Percentiles rank a stretch among this genome's conserved stretches.
Conservation (phyloP, 2,113 vertebrate species). For the Paradoxurus hermaphroditus region DNA sequence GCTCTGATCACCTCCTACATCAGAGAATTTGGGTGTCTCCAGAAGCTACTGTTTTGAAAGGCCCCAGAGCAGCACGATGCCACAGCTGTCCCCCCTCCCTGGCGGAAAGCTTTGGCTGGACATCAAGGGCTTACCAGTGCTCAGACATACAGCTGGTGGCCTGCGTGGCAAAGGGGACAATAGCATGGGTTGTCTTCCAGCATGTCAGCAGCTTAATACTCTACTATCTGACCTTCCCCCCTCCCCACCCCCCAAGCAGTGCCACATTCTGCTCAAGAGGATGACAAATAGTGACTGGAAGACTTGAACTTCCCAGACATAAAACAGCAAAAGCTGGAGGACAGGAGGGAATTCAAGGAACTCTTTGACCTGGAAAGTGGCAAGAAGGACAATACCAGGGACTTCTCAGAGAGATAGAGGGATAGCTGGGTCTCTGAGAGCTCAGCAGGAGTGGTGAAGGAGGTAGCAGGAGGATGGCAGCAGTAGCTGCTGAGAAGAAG, state of each 20-base stretch:
- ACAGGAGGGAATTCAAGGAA: background rate
- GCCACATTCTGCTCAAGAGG: conserved; percentile 88
- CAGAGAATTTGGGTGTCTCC: conserved; percentile 83
- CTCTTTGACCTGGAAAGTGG: background rate
- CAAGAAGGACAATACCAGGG: background rate
- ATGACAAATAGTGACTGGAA: background rate
- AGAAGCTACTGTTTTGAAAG: conserved; percentile 88
- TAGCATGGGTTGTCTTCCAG: conserved; percentile 86
- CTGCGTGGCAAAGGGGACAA: conserved; percentile 89
- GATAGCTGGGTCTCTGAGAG: background rate
- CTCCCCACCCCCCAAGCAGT: conserved; percentile 82
- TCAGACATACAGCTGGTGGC: conserved; percentile 85
- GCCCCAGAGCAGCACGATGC: conserved; percentile 84
- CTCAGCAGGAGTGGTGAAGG: background rate
- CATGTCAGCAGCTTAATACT: conserved; percentile 86
- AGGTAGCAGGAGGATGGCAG: background rate
- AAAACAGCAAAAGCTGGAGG: background rate
- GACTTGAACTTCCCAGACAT: background rate
- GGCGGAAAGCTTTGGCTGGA: conserved; percentile 90
- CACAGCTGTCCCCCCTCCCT: conserved; percentile 85
- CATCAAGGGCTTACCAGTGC: conserved; percentile 87
- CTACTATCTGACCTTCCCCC: conserved; percentile 89
- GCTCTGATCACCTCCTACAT: conserved; percentile 92
- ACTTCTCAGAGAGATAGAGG: background rate
- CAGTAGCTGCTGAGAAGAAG: background rate